Percentiles rank a stretch among this genome's conserved stretches.
Conservation (phyloP, 2,888 invertebrate genomes). For the Unio delphinus region DNA sequence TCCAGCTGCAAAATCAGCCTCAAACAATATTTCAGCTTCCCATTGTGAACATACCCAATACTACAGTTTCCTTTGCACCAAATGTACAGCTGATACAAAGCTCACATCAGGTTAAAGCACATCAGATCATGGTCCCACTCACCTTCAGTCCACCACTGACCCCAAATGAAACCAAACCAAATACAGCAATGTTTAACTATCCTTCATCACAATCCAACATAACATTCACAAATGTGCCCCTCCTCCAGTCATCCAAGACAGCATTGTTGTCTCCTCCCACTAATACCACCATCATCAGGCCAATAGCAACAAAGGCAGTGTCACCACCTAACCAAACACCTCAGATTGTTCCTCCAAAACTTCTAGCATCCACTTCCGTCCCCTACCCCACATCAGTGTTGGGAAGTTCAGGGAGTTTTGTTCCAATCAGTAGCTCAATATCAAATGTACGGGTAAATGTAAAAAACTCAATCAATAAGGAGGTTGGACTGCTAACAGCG, state of each 20-base stretch:
- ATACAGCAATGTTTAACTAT: constrained; percentile 27
- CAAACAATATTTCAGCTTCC: constrained; percentile 40
- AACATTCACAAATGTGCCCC: constrained; percentile 20
- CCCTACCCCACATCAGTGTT: constrained; percentile 9
- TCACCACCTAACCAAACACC: constrained; percentile 20
- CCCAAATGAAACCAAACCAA: constrained; percentile 18
- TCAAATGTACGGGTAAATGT: constrained; percentile 4
- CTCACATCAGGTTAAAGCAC: constrained; percentile 30
- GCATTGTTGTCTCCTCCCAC: constrained; percentile 1
- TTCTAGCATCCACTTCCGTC: constrained; percentile 10
- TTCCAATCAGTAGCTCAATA: constrained; percentile 20
- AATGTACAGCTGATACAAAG: constrained; percentile 31
- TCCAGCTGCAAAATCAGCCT: constrained; percentile 35
- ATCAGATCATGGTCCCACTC: constrained; percentile 43
- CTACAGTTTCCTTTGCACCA: constrained; percentile 11
- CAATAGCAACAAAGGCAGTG: constrained; percentile 27
- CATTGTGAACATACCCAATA: constrained; percentile 18
- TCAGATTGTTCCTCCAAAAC: constrained; percentile 26
- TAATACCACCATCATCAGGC: constrained; percentile 18
- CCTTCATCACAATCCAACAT: constrained; percentile 18
- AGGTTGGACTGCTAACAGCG: constrained; percentile 14
- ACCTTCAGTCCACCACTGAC: constrained; percentile 49
- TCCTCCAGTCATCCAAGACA: constrained; percentile 14
- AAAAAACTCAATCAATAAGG: too few relatives aligned
- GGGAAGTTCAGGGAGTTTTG: constrained; percentile 24